A percentile compares a stretch with the other conserved stretches of the same genome.
These are phyloP conservation scores for Lepisosteus osseus DNA, from an alignment of 2,113 vertebrate species.

Conservation along the genomic window DNA sequence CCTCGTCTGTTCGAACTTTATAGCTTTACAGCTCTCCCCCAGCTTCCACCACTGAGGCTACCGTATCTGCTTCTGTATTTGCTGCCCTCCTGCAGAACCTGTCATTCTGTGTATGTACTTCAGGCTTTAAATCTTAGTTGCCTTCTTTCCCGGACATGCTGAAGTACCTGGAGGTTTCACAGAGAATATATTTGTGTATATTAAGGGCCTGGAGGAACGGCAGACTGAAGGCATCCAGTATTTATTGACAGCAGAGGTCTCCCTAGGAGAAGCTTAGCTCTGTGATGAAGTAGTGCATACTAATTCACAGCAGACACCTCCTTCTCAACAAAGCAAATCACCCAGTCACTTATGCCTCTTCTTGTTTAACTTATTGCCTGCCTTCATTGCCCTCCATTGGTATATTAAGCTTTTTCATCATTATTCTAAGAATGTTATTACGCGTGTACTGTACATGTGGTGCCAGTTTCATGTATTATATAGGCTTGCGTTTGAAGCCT, in stretches of 20 bases:
- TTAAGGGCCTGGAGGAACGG: conserved; percentile 12
- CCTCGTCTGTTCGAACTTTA: conserved; percentile 4
- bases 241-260: conserved; percentile 57
- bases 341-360: not conserved
- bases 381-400: not conserved
- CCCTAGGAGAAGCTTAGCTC: conserved; percentile 44
- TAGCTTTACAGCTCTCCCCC: conserved; percentile 4
- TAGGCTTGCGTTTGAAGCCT: not conserved
- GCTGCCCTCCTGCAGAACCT: not conserved
- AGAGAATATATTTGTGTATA: conserved; percentile 29
- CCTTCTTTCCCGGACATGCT: conserved; percentile 17
- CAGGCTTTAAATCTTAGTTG: conserved; percentile 25
- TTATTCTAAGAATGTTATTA: not conserved
- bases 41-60: not conserved
- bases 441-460: not conserved
- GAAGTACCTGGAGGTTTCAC: conserved; percentile 19
- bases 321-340: conserved; percentile 23
- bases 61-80: not conserved
- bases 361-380: not conserved
- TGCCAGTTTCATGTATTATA: not conserved
- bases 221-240: conserved; percentile 13
- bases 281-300: conserved; percentile 35
- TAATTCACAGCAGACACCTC: conserved; percentile 26
- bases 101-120: not conserved
- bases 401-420: not conserved